phyloP scores from a whole-genome alignment of 2,797 vertebrate species.

The Tapera naevia region DNA sequence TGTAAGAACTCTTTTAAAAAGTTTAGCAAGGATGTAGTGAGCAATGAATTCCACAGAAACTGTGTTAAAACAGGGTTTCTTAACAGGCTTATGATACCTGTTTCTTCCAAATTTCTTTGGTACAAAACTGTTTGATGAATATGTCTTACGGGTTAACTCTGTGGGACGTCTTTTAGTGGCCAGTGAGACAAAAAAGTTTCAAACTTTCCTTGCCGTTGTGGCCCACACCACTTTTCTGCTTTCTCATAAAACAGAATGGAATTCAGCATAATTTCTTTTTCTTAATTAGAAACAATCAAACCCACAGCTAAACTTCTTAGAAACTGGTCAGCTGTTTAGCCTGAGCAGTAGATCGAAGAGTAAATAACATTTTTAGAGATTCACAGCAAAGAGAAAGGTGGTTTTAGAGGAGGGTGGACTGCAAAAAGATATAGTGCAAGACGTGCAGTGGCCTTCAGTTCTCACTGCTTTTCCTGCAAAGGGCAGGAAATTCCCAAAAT shows the following conservation, averaged over 20 bases:
- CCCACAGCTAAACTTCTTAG: not conserved
- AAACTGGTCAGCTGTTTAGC: not conserved
- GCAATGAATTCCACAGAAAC: not conserved
- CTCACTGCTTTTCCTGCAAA: not conserved
- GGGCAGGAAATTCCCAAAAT: not conserved
- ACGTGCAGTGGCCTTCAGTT: not conserved
- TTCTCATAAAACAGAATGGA: not conserved
- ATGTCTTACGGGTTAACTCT: not conserved
- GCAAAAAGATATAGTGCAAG: rapidly evolving
- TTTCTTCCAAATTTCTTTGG: not conserved
- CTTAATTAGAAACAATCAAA: not conserved
- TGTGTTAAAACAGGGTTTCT: not conserved
- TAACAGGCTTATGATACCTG: not conserved
- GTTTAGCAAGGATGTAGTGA: not conserved
- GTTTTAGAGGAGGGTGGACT: not conserved
- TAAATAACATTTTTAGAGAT: not conserved
- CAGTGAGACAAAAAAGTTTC: rapidly evolving
- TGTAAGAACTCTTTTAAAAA: not conserved
- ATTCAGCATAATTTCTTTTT: not conserved
- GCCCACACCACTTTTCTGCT: not conserved
- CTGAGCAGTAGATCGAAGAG: not conserved
- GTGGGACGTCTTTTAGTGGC: not conserved
- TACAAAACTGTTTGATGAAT: not conserved
- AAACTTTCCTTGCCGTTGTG: rapidly evolving
- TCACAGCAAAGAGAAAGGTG: not conserved